Conservation (phyloP, 2,113 vertebrate genomes). For the Dasypus novemcinctus region DNA sequence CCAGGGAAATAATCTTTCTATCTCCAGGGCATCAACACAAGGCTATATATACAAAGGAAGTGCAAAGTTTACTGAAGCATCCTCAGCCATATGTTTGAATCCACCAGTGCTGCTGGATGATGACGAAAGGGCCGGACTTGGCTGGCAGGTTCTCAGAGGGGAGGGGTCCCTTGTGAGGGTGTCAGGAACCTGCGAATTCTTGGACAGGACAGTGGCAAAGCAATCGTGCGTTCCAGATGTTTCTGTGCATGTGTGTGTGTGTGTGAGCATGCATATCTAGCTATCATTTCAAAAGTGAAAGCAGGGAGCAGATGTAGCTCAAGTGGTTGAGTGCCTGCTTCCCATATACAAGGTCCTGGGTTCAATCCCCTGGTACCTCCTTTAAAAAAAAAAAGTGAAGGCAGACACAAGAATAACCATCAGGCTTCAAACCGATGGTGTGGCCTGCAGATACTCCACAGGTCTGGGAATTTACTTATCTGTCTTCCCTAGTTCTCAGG, state of each 20-base stretch:
- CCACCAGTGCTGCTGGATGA: background rate
- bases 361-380: too few relatives aligned
- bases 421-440: background rate
- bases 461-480: too few relatives aligned
- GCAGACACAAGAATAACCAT: background rate
- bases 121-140: background rate
- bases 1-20: background rate
- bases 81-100: background rate
- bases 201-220: background rate
- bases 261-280: accelerated
- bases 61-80: background rate
- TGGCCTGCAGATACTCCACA: background rate
- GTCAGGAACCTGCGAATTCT: background rate
- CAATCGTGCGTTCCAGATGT: background rate
- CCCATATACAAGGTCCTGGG: too few relatives aligned
- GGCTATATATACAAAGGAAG: background rate
- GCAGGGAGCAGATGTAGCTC: too few relatives aligned
- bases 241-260: background rate
- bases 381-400: too few relatives aligned
- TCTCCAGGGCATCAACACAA: background rate
- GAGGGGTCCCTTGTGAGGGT: background rate
- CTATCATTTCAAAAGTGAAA: background rate
- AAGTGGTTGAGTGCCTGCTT: too few relatives aligned
- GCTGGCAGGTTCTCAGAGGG: background rate
- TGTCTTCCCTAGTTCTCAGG: background rate